Percentiles rank a stretch among this genome's conserved stretches.
phyloP scores from a whole-genome alignment of 2,888 invertebrate species.

The Bimastos eiseni region DNA sequence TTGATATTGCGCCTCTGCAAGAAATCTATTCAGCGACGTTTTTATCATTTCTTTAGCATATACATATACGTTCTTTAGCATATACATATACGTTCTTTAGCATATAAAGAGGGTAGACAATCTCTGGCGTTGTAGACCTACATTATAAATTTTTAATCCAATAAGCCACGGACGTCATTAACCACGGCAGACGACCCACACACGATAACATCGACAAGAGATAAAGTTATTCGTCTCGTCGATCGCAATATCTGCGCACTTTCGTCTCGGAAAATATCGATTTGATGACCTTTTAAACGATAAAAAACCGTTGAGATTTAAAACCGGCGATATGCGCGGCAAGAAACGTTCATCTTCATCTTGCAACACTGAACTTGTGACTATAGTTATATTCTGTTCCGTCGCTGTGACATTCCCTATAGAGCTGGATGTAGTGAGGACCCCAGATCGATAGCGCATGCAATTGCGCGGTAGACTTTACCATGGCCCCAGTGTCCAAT shows the following conservation, averaged over 20 bases:
- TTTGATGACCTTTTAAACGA: neutral
- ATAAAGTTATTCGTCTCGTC: neutral
- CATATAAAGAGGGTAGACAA: too few species aligned
- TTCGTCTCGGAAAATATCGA: neutral
- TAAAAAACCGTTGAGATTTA: neutral
- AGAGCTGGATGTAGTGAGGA: neutral
- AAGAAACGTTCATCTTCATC: neutral
- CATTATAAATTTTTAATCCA: neutral
- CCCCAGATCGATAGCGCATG: neutral
- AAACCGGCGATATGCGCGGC: neutral
- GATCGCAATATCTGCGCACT: neutral
- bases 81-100: too few species aligned
- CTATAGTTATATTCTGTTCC: neutral
- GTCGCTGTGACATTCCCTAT: neutral
- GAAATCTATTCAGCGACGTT: too few species aligned
- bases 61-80: too few species aligned
- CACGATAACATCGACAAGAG: neutral
- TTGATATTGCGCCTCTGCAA: too few species aligned
- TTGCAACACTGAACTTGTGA: neutral
- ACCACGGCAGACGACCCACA: neutral
- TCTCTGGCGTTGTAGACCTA: too few species aligned
- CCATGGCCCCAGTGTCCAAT: too few species aligned
- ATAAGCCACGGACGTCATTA: neutral
- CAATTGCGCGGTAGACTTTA: neutral
- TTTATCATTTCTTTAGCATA: too few species aligned